Percentiles rank a stretch among this genome's conserved stretches.
phyloP scores from a whole-genome alignment of 2,888 invertebrate genomes.

The Nasonia oneida region DNA sequence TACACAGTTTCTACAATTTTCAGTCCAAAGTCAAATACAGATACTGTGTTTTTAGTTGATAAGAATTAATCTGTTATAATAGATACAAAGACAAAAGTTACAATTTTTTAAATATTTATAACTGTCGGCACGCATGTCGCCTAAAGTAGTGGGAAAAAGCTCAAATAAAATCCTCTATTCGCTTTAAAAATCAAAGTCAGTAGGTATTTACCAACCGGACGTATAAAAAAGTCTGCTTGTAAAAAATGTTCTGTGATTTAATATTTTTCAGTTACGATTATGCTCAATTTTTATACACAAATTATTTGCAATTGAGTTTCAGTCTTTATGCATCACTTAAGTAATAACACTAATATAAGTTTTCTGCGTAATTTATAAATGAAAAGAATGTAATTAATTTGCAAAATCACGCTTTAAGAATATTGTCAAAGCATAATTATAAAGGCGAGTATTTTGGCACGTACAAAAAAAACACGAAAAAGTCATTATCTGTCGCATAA shows the following conservation, averaged over 20 bases:
- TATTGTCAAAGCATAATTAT: conserved; percentile 24
- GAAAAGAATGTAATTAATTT: conserved; percentile 46
- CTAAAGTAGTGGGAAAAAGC: conserved; percentile 28
- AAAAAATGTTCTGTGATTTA: conserved; percentile 69
- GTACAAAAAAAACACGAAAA: conserved; percentile 1
- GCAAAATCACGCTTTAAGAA: conserved; percentile 34
- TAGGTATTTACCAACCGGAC: conserved; percentile 37
- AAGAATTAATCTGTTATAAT: conserved; percentile 40
- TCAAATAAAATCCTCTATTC: conserved; percentile 21
- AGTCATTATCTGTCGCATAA: conserved; percentile 29
- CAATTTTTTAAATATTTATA: conserved; percentile 34
- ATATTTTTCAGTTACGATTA: conserved; percentile 71
- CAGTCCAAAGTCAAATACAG: conserved; percentile 56
- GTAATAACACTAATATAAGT: conserved; percentile 30
- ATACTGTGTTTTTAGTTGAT: conserved; percentile 48
- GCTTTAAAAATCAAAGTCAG: conserved; percentile 52
- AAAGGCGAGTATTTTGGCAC: neutral
- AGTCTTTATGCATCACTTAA: conserved; percentile 62
- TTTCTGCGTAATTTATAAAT: neutral
- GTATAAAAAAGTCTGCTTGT: conserved; percentile 49
- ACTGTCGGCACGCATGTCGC: neutral
- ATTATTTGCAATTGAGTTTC: conserved; percentile 56
- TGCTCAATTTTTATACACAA: conserved; percentile 66
- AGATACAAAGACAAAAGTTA: conserved; percentile 13
- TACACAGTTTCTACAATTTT: conserved; percentile 53